phyloP scores from a whole-genome alignment of 2,888 invertebrate genomes.

The Hyalella azteca region DNA sequence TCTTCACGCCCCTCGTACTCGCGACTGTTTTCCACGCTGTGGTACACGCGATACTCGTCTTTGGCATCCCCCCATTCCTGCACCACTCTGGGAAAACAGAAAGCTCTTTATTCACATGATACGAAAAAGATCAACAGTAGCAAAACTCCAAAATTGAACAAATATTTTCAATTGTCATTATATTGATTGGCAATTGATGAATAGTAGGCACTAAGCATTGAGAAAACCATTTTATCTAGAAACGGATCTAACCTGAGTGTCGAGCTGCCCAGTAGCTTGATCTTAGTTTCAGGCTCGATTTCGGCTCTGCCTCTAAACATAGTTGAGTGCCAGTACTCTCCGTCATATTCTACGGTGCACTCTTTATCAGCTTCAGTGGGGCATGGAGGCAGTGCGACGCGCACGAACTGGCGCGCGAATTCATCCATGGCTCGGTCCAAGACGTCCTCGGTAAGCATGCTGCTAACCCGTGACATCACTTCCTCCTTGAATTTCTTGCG shows the following conservation, averaged over 20 bases:
- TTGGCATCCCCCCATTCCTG: neutral
- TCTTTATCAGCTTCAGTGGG: slow-evolving; percentile 68
- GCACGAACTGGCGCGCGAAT: slow-evolving; percentile 81
- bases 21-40: slow-evolving; percentile 82
- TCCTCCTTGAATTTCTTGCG: slow-evolving; percentile 68
- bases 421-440: slow-evolving; percentile 83
- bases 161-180: too few relatives aligned
- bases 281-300: slow-evolving; percentile 70
- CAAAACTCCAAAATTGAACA: too few relatives aligned
- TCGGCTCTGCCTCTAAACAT: slow-evolving; percentile 71
- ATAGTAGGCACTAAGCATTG: too few relatives aligned
- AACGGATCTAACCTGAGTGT: slow-evolving; percentile 53
- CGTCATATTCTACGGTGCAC: slow-evolving; percentile 76
- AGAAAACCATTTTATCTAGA: too few relatives aligned
- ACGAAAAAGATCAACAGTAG: neutral
- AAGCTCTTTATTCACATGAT: too few relatives aligned
- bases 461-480: slow-evolving; percentile 66
- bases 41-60: slow-evolving; percentile 71
- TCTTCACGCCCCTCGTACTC: slow-evolving; percentile 83
- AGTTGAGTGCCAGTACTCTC: slow-evolving; percentile 73
- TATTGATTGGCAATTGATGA: too few relatives aligned
- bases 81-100: neutral
- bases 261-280: slow-evolving; percentile 68
- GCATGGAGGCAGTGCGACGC: slow-evolving; percentile 86
- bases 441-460: slow-evolving; percentile 70